Evolutionary conservation across 2,113 vertebrate species (phyloP).

Genomic region (Brachyhypopomus gauderio): DNA sequence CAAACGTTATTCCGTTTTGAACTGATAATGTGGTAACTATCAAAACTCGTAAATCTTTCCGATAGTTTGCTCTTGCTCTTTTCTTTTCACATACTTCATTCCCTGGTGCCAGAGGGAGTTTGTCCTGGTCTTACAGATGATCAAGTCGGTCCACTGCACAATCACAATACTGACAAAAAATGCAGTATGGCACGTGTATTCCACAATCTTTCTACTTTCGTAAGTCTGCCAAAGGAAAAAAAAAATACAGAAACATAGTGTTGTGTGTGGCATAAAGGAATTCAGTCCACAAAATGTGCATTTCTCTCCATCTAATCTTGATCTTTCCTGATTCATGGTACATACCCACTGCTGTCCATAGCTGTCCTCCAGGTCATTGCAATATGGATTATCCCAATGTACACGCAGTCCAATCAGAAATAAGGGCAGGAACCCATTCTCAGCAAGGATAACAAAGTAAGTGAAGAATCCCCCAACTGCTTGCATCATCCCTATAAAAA

Average conservation of each 20-base stretch:
- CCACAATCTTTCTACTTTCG: slow-evolving; percentile 88
- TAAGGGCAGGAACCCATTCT: slow-evolving; percentile 81
- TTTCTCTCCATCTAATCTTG: not conserved
- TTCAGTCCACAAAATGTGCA: not conserved
- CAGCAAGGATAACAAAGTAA: slow-evolving; percentile 85
- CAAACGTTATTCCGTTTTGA: not conserved
- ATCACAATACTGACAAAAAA: slow-evolving; percentile 91
- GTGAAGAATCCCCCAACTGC: slow-evolving; percentile 82
- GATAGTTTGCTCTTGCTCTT: not conserved
- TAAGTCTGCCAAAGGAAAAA: slow-evolving; percentile 77
- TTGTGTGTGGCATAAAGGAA: not conserved
- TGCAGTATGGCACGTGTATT: slow-evolving; percentile 92
- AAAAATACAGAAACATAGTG: not conserved
- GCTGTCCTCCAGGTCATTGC: slow-evolving; percentile 76
- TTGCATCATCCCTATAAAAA: slow-evolving; percentile 77
- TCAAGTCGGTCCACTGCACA: slow-evolving; percentile 90
- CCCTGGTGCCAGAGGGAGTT: slow-evolving; percentile 91
- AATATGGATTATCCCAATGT: slow-evolving; percentile 79
- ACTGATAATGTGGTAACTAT: not conserved
- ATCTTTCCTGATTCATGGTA: not conserved
- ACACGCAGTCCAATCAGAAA: slow-evolving; percentile 78
- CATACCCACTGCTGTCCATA: slow-evolving; percentile 84
- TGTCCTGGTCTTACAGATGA: slow-evolving; percentile 91
- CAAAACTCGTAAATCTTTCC: not conserved
- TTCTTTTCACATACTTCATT: slow-evolving; percentile 81